These are phyloP conservation scores for Protosalanx chinensis DNA, from an alignment of 2,797 vertebrate species.

Conservation along the genomic window DNA sequence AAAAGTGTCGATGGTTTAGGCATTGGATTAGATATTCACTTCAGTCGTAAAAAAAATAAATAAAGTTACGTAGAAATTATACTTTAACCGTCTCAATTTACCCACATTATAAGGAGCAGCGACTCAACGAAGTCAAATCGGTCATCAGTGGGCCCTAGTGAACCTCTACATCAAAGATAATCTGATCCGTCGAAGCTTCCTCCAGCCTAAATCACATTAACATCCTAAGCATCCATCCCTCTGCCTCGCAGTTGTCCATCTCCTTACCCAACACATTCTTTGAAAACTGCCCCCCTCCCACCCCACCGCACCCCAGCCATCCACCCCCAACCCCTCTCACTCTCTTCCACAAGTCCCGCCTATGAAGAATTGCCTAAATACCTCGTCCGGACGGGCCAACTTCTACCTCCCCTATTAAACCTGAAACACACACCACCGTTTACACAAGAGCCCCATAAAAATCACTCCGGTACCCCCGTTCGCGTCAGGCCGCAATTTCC, in stretches of 20 bases:
- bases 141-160: neutral
- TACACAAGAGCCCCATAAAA: constrained; percentile 61
- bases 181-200: constrained; percentile 15
- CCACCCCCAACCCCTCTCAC: constrained; percentile 9
- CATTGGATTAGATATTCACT: neutral
- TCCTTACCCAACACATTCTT: constrained; percentile 13
- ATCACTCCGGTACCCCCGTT: constrained; percentile 33
- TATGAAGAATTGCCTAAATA: constrained; percentile 35
- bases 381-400: constrained; percentile 35
- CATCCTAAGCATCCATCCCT: neutral
- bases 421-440: constrained; percentile 54
- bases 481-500: constrained; percentile 25
- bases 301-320: neutral
- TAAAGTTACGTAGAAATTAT: neutral
- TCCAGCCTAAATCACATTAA: constrained; percentile 19
- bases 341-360: neutral
- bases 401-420: constrained; percentile 39
- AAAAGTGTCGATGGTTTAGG: neutral
- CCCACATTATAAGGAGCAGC: neutral
- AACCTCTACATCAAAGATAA: neutral
- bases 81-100: neutral
- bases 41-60: neutral
- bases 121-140: neutral
- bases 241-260: neutral
- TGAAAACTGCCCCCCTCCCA: neutral